Evolutionary conservation across 2,888 invertebrate species (phyloP).

Genomic region (Tenodera sinensis): DNA sequence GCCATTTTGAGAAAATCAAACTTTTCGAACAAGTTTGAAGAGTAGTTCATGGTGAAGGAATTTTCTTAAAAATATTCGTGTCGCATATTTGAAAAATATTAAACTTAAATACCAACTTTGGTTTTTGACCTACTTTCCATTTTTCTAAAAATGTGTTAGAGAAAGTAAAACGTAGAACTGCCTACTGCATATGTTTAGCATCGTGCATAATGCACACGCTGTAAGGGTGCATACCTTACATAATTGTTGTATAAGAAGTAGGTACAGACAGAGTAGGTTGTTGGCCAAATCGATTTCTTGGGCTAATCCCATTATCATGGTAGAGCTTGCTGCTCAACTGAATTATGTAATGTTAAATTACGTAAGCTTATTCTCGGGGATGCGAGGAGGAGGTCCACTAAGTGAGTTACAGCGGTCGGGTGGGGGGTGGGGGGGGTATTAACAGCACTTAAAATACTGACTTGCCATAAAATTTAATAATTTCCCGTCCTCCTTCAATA

Average conservation of each 20-base stretch:
- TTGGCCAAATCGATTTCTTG: background rate
- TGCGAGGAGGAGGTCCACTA: background rate
- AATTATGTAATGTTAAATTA: background rate
- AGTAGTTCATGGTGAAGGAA: no score
- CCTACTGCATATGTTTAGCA: no score
- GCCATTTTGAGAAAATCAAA: no score
- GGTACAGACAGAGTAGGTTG: background rate
- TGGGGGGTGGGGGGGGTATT: background rate
- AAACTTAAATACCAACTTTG: no score
- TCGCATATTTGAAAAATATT: no score
- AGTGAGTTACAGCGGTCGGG: background rate
- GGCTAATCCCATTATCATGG: background rate
- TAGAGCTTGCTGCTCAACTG: background rate
- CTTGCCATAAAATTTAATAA: background rate
- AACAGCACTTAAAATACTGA: background rate
- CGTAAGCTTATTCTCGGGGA: background rate
- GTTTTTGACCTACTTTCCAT: no score
- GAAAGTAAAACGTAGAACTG: no score
- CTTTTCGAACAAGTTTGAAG: no score
- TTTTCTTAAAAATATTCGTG: no score
- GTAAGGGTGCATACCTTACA: no score
- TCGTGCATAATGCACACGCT: background rate
- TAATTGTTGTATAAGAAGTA: background rate
- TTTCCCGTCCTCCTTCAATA: background rate
- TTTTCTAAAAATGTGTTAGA: no score